A percentile compares a stretch with the other conserved stretches of the same genome.
These are phyloP conservation scores for Crotalus horridus DNA, from an alignment of 2,113 vertebrate species.

Conservation along the genomic window DNA sequence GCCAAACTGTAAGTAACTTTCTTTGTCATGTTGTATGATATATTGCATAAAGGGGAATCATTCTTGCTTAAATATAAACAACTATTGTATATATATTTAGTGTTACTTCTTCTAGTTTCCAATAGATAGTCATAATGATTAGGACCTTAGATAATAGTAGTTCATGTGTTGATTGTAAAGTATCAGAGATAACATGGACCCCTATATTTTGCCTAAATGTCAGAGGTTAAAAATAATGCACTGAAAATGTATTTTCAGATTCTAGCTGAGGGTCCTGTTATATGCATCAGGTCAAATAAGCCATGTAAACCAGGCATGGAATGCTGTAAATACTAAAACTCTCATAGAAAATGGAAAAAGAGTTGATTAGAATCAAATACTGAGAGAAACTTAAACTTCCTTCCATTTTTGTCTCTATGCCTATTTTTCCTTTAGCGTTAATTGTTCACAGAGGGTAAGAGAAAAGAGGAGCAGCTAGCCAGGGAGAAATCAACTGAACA, in stretches of 20 bases:
- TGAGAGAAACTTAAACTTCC: not conserved
- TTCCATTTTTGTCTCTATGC: not conserved
- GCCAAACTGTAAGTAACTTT: not conserved
- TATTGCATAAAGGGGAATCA: not conserved
- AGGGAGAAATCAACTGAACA: not conserved
- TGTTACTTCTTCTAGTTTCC: not conserved
- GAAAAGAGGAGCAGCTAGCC: too few species aligned
- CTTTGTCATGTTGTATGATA: not conserved
- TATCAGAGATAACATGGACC: not conserved
- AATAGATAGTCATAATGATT: not conserved
- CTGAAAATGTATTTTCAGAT: not conserved
- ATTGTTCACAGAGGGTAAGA: not conserved
- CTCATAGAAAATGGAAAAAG: not conserved
- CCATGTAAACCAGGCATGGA: not conserved
- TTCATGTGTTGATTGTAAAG: not conserved
- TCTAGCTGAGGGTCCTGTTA: not conserved
- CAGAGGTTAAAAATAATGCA: not conserved
- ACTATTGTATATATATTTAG: not conserved
- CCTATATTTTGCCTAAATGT: not conserved
- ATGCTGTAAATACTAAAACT: not conserved
- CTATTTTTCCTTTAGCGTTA: not conserved
- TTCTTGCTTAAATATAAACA: not conserved
- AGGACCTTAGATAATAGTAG: not conserved
- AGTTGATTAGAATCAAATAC: not conserved
- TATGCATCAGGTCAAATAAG: not conserved